Evolutionary conservation across 1,140 invertebrate genomes (phyloP), one percentile per base, ranked within the genome.

Genomic region (Saxidomus purpurata): DNA sequence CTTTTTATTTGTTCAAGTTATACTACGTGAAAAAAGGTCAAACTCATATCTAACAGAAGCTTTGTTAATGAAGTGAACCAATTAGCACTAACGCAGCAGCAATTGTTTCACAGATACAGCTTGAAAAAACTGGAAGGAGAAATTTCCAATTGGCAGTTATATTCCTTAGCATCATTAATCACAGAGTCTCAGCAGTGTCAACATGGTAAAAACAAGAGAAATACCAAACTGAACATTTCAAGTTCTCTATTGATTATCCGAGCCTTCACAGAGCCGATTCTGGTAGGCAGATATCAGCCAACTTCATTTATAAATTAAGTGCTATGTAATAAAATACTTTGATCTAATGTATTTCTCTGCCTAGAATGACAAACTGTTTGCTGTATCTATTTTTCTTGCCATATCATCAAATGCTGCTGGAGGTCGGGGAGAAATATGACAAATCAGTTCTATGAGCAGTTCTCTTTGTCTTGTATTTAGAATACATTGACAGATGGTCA

Each of bases 231-330:
- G 34, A 82, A 34, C 28, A 49, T 82, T 82, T 43, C 34, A 82
- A 82, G 80, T 67, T 15, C 0, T 8, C 59, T 82, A 82, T 82
- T 82, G 80, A 82, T 82, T 82, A 28, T 25, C 61, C 17, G 3
- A 36, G 19, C n/a, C 59, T 31, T 43, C 71, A 76, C 17, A 49
- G 71, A 76, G 28, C 31, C 4, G 38, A 71, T 49, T 49, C 38
- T 28, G 13, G 43, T 25, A 28, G 22, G 43, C 71, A 25, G 19
- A 28, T 76, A 76, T 76, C 71, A 49, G 36, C 80, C 76, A 67
- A 59, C 43, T 87, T 87, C 85, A 87, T 87, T 87, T 87, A 79
- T 74, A 87, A 87, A 87, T 87, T 87, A 87, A 87, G 85, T 87
- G 55, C 52, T 67, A 79, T 61, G 85, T 87, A 77, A 87, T 87